phyloP scores from a whole-genome alignment of 1,140 invertebrate genomes.

The Hycleus phaleratus region DNA sequence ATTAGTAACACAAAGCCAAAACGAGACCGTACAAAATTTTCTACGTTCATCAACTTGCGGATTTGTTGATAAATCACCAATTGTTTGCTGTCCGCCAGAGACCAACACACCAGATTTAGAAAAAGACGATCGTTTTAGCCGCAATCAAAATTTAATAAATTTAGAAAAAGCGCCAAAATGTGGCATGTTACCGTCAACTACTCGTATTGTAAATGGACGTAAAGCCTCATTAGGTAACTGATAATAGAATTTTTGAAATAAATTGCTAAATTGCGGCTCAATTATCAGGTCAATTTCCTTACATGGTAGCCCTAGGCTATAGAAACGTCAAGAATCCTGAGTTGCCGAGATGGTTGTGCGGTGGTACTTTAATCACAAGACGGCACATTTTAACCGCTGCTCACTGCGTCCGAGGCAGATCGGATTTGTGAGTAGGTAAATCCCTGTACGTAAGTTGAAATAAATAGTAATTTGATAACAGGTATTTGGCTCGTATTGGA shows the following conservation, averaged over 20 bases:
- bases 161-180: slow-evolving; percentile 25
- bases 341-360: slow-evolving; percentile 60
- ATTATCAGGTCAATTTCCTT: slow-evolving; percentile 58
- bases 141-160: not conserved
- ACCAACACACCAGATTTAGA: slow-evolving; percentile 3
- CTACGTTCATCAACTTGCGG: slow-evolving; percentile 48
- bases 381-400: slow-evolving; percentile 73
- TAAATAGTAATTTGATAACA: slow-evolving; percentile 29
- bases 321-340: slow-evolving; percentile 40
- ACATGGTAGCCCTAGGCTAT: slow-evolving; percentile 64
- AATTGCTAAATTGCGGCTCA: not conserved
- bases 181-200: slow-evolving; percentile 31
- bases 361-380: slow-evolving; percentile 66
- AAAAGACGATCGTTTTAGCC: slow-evolving; percentile 11
- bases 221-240: slow-evolving; percentile 34
- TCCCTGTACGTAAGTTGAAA: not conserved
- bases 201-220: slow-evolving; percentile 42
- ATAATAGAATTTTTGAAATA: not conserved
- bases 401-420: slow-evolving; percentile 63
- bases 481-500: slow-evolving; percentile 58
- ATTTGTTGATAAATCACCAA: slow-evolving; percentile 42
- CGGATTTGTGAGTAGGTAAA: slow-evolving; percentile 45
- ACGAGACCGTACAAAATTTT: slow-evolving; percentile 33
- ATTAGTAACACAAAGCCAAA: slow-evolving; percentile 30
- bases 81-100: slow-evolving; percentile 45